Conservation (phyloP, 1,140 invertebrate species). For the Archivesica marissinica region DNA sequence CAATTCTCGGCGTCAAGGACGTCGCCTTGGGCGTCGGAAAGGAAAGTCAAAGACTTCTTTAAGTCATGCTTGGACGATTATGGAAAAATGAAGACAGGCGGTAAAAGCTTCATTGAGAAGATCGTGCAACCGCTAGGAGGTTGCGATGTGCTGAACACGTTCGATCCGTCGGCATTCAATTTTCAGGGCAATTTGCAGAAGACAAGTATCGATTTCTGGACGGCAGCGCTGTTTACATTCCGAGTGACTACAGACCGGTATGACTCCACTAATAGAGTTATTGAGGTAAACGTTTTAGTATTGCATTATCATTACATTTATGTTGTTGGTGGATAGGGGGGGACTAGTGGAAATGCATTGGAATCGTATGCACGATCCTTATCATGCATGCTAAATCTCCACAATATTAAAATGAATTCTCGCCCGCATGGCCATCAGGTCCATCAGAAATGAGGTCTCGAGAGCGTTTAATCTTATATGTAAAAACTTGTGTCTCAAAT, state of each 20-base stretch:
- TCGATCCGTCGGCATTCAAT: constrained; percentile 64
- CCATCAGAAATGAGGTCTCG: too few species aligned
- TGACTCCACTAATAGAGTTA: constrained; percentile 63
- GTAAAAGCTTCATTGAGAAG: constrained; percentile 73
- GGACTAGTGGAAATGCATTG: too few species aligned
- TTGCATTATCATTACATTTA: too few species aligned
- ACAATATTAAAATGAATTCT: too few species aligned
- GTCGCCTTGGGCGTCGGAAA: constrained; percentile 72
- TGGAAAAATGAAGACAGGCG: constrained; percentile 66
- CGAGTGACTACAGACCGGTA: constrained; percentile 68
- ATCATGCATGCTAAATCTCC: too few species aligned
- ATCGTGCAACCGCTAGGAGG: constrained; percentile 74
- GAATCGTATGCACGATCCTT: too few species aligned
- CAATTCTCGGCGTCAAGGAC: constrained; percentile 63
- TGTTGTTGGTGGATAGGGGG: too few species aligned
- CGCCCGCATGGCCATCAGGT: too few species aligned
- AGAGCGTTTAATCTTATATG: too few species aligned
- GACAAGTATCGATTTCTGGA: constrained; percentile 78
- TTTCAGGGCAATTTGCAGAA: constrained; percentile 72
- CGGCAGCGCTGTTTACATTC: constrained; percentile 75
- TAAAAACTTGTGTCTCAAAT: too few species aligned
- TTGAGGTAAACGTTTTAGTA: constrained; percentile 78
- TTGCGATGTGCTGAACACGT: constrained; percentile 75
- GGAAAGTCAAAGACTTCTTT: constrained; percentile 79
- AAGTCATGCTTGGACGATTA: constrained; percentile 78